Percentiles rank a stretch among this genome's conserved stretches.
Conservation (phyloP, 2,113 vertebrate species). For the Columbina picui region DNA sequence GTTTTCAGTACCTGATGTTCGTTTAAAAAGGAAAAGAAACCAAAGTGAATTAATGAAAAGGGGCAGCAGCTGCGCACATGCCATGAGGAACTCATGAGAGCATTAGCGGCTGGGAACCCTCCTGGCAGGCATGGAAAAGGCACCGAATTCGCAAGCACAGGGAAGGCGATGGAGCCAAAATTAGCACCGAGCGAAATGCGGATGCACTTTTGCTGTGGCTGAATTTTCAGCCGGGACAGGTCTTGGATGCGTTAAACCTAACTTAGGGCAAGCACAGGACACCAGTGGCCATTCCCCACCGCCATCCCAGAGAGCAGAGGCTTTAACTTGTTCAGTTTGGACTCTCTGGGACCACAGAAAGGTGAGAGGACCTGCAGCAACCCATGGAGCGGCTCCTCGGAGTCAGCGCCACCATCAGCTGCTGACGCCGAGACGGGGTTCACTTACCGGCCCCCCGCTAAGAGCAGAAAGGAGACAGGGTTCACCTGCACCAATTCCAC, state of each 20-base stretch:
- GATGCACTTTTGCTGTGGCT: not conserved
- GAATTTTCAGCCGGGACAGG: not conserved
- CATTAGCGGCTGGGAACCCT: not conserved
- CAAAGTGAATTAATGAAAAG: constrained; percentile 32
- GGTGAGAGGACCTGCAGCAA: not conserved
- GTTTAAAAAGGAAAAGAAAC: not conserved
- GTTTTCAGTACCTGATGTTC: not conserved
- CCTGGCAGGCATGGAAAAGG: not conserved
- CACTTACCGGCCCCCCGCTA: not conserved
- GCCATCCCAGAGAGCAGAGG: not conserved
- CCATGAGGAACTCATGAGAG: not conserved
- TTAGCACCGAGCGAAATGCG: not conserved
- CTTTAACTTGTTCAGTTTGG: not conserved
- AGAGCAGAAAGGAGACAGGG: not conserved
- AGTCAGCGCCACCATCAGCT: fast-evolving
- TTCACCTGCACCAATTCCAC: not conserved
- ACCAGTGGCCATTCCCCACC: not conserved
- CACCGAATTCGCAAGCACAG: not conserved
- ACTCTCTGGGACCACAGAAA: not conserved
- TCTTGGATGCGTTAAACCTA: fast-evolving
- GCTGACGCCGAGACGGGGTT: not conserved
- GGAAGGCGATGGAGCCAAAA: not conserved
- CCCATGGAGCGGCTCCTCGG: fast-evolving
- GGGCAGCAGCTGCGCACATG: constrained; percentile 42
- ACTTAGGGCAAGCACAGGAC: not conserved